phyloP scores from a whole-genome alignment of 2,113 vertebrate genomes.

The Rattus rattus region DNA sequence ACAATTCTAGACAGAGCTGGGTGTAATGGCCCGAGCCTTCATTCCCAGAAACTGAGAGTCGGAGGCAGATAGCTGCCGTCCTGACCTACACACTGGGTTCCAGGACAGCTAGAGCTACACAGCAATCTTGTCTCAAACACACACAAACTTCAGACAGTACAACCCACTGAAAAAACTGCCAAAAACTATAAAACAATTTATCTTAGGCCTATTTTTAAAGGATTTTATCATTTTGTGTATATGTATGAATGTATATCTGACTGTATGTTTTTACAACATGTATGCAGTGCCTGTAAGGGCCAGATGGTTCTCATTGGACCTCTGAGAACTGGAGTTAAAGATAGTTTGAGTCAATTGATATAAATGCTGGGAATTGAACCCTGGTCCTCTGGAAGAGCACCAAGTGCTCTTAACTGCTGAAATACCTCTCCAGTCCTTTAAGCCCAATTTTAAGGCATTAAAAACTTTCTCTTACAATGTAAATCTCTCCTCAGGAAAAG shows the following conservation, averaged over 20 bases:
- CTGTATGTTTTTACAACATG: background rate
- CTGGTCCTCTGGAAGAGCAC: background rate
- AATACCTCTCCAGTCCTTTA: background rate
- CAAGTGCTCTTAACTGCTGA: background rate
- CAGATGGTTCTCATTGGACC: background rate
- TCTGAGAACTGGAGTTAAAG: background rate
- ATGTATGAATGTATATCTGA: background rate
- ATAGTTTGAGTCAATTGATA: background rate
- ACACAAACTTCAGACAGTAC: background rate
- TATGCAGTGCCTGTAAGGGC: background rate
- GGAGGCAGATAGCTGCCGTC: background rate
- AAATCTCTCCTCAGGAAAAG: conserved; percentile 10
- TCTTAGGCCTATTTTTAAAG: background rate
- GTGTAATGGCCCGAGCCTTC: background rate
- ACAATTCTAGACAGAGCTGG: background rate
- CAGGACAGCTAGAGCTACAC: background rate
- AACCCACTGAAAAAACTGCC: background rate
- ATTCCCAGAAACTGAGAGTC: background rate
- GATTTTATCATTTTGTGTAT: too few relatives aligned
- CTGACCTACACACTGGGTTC: background rate
- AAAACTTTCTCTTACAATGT: background rate
- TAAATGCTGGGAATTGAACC: background rate
- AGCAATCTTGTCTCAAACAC: background rate
- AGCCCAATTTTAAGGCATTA: background rate
- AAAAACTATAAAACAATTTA: conserved; percentile 29